These are phyloP conservation scores for Balaenoptera acutorostrata DNA, from an alignment of 2,113 vertebrate genomes.

Conservation along the genomic window DNA sequence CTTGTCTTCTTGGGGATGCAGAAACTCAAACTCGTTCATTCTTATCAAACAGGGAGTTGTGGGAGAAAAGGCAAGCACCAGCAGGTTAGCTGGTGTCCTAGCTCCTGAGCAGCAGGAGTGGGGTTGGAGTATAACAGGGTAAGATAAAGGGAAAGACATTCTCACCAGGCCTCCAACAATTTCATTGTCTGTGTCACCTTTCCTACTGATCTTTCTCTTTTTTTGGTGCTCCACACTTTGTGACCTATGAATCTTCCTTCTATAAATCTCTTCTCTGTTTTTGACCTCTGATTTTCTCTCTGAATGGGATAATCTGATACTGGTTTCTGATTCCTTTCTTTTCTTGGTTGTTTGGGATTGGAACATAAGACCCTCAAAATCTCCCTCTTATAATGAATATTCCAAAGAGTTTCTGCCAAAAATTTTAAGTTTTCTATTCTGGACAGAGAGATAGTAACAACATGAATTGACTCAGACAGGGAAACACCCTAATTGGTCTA, in stretches of 20 bases:
- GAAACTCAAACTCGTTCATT: neutral
- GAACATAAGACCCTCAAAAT: neutral
- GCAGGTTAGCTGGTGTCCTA: neutral
- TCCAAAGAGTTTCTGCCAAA: neutral
- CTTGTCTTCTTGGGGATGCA: neutral
- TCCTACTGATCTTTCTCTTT: neutral
- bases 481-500: neutral
- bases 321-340: neutral
- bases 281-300: neutral
- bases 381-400: neutral
- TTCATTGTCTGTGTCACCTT: neutral
- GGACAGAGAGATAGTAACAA: neutral
- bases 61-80: neutral
- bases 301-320: neutral
- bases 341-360: neutral
- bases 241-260: neutral
- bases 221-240: neutral
- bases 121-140: accelerated
- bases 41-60: neutral
- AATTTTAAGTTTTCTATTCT: neutral
- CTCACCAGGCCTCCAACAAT: neutral
- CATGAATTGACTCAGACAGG: neutral
- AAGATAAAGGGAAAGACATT: neutral
- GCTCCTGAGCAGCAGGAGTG: accelerated
- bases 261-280: neutral